phyloP scores from a whole-genome alignment of 2,797 vertebrate species.

The Gadopsis bispinosus region DNA sequence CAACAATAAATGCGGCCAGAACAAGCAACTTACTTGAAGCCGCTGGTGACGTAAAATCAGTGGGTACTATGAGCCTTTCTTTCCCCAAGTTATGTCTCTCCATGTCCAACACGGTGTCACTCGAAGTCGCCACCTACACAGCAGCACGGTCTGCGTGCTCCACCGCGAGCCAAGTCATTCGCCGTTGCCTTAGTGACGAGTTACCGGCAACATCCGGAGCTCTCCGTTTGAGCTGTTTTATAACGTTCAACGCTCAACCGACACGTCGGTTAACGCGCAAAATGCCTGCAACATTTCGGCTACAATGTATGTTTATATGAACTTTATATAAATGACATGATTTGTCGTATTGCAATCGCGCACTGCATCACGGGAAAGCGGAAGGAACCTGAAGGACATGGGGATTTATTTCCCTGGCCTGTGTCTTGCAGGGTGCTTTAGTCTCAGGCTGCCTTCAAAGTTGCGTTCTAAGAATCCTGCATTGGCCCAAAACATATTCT shows the following conservation, averaged over 20 bases:
- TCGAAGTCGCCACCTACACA: neutral
- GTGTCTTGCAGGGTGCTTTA: constrained; percentile 35
- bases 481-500: neutral
- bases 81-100: constrained; percentile 54
- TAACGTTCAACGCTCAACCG: neutral
- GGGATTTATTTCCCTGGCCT: rapidly evolving
- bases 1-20: neutral
- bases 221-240: neutral
- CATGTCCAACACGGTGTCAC: constrained; percentile 57
- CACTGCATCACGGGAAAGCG: constrained; percentile 70
- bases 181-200: constrained; percentile 61
- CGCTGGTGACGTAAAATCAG: constrained; percentile 72
- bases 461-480: neutral
- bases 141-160: neutral
- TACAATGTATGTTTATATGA: neutral
- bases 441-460: neutral
- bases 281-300: rapidly evolving
- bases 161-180: constrained; percentile 51
- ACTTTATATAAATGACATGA: neutral
- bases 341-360: constrained; percentile 11
- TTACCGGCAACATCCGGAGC: neutral
- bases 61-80: constrained; percentile 76
- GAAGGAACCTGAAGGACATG: rapidly evolving
- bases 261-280: rapidly evolving
- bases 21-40: constrained; percentile 65